Evolutionary conservation across 2,797 vertebrate species (phyloP).

Genomic region (Scleropages formosus): DNA sequence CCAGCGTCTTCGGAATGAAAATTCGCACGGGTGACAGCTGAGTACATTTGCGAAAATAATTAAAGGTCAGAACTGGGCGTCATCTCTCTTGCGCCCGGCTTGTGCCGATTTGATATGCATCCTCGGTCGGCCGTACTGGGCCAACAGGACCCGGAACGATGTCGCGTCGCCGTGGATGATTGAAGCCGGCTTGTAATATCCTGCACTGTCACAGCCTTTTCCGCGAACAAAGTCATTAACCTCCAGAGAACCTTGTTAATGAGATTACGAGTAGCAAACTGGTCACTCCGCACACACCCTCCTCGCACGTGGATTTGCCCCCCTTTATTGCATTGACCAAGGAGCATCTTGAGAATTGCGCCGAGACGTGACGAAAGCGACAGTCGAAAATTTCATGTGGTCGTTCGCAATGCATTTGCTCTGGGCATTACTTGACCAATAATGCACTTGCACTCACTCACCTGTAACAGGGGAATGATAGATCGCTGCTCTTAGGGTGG

Average conservation of each 20-base stretch:
- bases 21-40: neutral
- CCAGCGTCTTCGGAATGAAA: neutral
- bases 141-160: constrained; percentile 24
- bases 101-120: constrained; percentile 24
- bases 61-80: constrained; percentile 18
- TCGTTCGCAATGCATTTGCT: neutral
- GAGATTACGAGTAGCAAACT: constrained; percentile 17
- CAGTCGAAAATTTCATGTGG: neutral
- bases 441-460: constrained; percentile 1
- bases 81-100: neutral
- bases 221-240: constrained; percentile 32
- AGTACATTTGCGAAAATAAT: constrained; percentile 23
- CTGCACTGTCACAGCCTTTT: constrained; percentile 1
- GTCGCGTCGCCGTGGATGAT: constrained; percentile 11
- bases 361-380: neutral
- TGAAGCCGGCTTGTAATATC: constrained; percentile 15
- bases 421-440: neutral
- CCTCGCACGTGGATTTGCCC: neutral
- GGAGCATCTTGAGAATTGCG: neutral
- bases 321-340: neutral
- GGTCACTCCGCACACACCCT: neutral
- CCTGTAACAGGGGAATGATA: neutral
- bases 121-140: constrained; percentile 7
- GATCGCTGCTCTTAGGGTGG: neutral
- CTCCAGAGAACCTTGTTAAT: constrained; percentile 13